These are phyloP conservation scores for Picus viridis DNA, from an alignment of 2,797 vertebrate genomes.

Conservation along the genomic window DNA sequence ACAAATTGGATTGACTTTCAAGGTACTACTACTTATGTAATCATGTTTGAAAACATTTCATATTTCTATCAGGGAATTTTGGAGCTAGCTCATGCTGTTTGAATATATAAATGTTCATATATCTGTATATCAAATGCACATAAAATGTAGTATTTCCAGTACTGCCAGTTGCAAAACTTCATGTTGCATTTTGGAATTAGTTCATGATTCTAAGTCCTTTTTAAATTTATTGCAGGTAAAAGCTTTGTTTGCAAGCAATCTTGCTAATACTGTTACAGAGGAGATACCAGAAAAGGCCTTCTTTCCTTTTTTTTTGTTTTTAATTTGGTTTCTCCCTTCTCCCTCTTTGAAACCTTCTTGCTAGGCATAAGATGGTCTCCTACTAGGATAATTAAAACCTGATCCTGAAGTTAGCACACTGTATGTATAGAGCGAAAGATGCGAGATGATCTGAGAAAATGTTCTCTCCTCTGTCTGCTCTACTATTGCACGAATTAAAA, in stretches of 20 bases:
- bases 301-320: background rate
- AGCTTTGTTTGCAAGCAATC: constrained; percentile 94
- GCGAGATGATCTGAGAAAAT: background rate
- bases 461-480: background rate
- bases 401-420: background rate
- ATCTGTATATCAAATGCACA: background rate
- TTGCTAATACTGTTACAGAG: constrained; percentile 93
- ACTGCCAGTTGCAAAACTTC: background rate
- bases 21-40: background rate
- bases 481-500: background rate
- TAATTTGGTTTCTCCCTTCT: background rate
- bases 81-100: background rate
- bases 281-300: constrained; percentile 94
- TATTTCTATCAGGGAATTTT: background rate
- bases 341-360: background rate
- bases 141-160: background rate
- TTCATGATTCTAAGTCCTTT: background rate
- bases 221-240: constrained; percentile 84
- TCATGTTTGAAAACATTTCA: background rate
- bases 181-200: background rate
- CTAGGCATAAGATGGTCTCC: background rate
- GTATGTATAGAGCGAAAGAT: background rate
- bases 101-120: background rate
- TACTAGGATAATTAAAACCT: constrained; percentile 41
- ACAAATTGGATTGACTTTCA: constrained; percentile 7